Evolutionary conservation across 2,797 vertebrate genomes (phyloP), one percentile per base, ranked within the genome.

Genomic region (Thripadectes ignobilis): DNA sequence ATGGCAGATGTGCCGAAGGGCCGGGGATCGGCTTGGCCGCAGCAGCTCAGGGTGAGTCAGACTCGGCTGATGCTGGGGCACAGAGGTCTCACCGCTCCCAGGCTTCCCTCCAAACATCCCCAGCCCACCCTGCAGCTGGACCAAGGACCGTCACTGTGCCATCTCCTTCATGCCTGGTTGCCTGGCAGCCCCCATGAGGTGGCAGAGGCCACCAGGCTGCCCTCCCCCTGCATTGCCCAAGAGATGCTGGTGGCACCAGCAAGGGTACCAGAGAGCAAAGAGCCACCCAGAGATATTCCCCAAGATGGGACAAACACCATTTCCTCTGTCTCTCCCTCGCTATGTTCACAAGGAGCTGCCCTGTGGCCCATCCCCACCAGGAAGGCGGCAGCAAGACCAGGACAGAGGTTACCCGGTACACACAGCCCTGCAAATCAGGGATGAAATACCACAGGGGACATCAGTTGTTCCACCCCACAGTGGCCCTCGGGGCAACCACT

Each of bases 11-110:
- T 7, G 14, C 39, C 0, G 1, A 92, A 91, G 52, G 63, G 85
- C 75, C 7, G 1, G 59, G 84, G 84, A 89, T 71, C 16, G 1
- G 77, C 57, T 93, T 93, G 89, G 94, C 84, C 45, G 92, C 45
- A 16, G 82, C 49, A 1, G 55, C 68, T 85, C 34, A 1, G 51
- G 21, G 46, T 95, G 96, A 96, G 86, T 96, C 96, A 96, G 48
- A 86, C 85, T 55, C 52, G 67, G 87, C 91, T 92, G 94, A 92
- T 5, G 5, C 43, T 3, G 52, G 91, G 85, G 67, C 93, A 75
- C 3, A 0, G 93, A 96, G 91, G 92, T 96, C 96, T 89, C 17
- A 19, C 57, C 0, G 4, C 92, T 96, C 95, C 91, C 96, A 96
- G 68, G 89, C 94, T 93, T 89, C 36, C n/a, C 65, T 91, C 68